Evolutionary conservation across 2,797 vertebrate genomes (phyloP).

Genomic region (Lithobates sylvaticus): DNA sequence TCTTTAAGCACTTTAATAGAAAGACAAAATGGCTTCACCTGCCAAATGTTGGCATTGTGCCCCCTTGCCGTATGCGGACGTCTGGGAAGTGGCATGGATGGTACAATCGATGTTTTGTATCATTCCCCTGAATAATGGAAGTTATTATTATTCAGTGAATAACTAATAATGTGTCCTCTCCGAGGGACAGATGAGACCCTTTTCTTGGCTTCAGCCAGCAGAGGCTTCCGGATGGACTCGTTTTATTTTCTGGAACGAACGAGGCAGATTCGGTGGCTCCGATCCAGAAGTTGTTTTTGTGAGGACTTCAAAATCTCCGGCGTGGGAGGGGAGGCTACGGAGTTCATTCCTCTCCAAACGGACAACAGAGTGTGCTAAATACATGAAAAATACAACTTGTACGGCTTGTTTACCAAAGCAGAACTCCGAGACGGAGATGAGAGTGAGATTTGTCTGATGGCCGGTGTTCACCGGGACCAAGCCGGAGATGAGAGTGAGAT

Average conservation of each 20-base stretch:
- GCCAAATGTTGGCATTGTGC: no score
- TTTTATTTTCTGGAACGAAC: conserved; percentile 47
- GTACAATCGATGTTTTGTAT: no score
- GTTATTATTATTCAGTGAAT: not conserved
- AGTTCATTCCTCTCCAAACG: conserved; percentile 55
- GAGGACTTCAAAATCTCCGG: conserved; percentile 51
- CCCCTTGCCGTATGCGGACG: no score
- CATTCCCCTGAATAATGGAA: no score
- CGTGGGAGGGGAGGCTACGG: conserved; percentile 51
- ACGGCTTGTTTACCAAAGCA: conserved; percentile 16
- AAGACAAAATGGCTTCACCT: no score
- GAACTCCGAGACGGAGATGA: not conserved
- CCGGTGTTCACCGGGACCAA: no score
- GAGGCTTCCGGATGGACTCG: conserved; percentile 42
- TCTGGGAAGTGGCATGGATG: no score
- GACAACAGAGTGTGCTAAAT: conserved; percentile 30
- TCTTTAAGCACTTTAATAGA: no score
- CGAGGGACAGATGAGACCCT: conserved; percentile 50
- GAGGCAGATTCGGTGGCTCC: conserved; percentile 38
- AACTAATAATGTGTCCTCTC: conserved; percentile 30
- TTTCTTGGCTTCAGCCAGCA: conserved; percentile 33
- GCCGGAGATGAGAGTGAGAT: no score
- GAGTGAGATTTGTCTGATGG: not conserved
- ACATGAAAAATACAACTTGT: conserved; percentile 41
- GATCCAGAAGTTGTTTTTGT: conserved; percentile 60